Base-by-base conservation (phyloP, 2,797 vertebrate genomes). In the Lophius americanus region DNA sequence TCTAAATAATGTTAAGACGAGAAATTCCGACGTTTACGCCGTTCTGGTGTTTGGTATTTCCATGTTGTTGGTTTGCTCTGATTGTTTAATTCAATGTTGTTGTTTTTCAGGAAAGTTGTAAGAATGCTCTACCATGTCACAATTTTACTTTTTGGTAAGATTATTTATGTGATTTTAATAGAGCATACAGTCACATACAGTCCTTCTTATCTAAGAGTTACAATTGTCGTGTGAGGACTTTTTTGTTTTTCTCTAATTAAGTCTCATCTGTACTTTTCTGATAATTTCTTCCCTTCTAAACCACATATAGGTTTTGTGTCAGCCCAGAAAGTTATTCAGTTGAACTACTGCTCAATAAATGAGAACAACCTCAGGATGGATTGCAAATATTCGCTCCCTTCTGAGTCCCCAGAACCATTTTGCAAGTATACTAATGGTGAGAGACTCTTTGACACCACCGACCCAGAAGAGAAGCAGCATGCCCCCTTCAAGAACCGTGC, bases 91-190 rank as follows among this genome's bases (percentile, higher is more conserved):
- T 47, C 10, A 7, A 47, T 48, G 11, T 56, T 13, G 8, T 49
- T 61, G 33, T 60, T 50, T 60, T 70, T 41, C 60, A 89, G 87
- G 61, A 67, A 79, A 70, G 55, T 74, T 66, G 83, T 57, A 67
- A 92, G 51, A 81, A 91, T 92, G 88, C 79, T 85, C 47, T 58
- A 89, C 39, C 60, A 93, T 32, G 79, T 76, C 4, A 80, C 85
- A 48, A 38, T 91, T 73, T 85, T 90, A 57, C 68, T 94, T 42
- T 84, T 94, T 41, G 92, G 93, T 94, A 88, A 91, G 83, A 46
- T 53, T 12, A 68, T 52, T 46, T n/a, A n/a, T 51, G 23, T 23
- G 23, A 23, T 23, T 23, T 23, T 23, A 23, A 23, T 23, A 23
- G 23, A 23, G 23, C 23, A 23, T 23, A 23, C 23, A 23, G 23